These are phyloP conservation scores for Dasyprocta punctata DNA, from an alignment of 2,113 vertebrate species.

Conservation along the genomic window DNA sequence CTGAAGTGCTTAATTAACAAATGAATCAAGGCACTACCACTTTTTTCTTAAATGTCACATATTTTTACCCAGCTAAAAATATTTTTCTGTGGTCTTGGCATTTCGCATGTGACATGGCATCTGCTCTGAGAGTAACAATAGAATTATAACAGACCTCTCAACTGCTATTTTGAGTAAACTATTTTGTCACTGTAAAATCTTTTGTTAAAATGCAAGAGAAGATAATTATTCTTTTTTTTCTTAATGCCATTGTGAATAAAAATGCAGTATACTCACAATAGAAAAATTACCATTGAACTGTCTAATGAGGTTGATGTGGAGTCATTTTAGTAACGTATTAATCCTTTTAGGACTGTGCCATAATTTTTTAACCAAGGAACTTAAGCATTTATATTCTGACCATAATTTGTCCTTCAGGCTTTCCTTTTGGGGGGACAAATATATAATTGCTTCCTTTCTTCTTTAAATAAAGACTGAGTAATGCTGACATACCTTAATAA, in stretches of 20 bases:
- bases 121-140: constrained; percentile 77
- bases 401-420: constrained; percentile 55
- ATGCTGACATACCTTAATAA: constrained; percentile 69
- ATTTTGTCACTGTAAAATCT: constrained; percentile 62
- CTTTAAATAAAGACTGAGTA: constrained; percentile 83
- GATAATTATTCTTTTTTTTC: constrained; percentile 67
- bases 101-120: constrained; percentile 74
- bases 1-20: constrained; percentile 76
- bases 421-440: constrained; percentile 80
- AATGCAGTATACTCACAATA: constrained; percentile 58
- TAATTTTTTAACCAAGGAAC: constrained; percentile 62
- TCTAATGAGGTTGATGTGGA: constrained; percentile 50
- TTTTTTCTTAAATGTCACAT: constrained; percentile 77
- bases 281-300: constrained; percentile 58
- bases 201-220: constrained; percentile 68
- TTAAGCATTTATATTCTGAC: constrained; percentile 71
- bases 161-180: constrained; percentile 70
- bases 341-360: constrained; percentile 39
- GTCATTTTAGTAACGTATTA: constrained; percentile 52
- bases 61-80: constrained; percentile 82
- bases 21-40: constrained; percentile 73
- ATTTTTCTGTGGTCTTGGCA: constrained; percentile 76
- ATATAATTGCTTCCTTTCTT: constrained; percentile 78
- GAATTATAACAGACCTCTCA: constrained; percentile 66
- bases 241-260: constrained; percentile 55